These are phyloP conservation scores for Hypocryptadius cinnamomeus DNA, from an alignment of 2,113 vertebrate genomes.

Conservation along the genomic window DNA sequence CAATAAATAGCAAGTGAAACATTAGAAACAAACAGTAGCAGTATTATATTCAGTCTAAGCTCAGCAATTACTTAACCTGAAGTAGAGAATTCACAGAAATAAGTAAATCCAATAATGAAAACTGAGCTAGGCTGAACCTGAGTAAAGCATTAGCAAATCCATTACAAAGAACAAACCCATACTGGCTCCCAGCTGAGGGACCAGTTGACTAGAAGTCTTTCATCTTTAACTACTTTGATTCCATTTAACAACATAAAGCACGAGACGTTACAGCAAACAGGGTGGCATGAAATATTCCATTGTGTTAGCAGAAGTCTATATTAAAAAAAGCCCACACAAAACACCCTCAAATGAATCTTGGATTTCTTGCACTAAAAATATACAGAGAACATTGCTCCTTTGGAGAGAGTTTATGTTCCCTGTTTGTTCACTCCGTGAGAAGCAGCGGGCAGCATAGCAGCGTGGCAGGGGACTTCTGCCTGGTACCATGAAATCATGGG, in stretches of 20 bases:
- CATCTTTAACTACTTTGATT: conserved; percentile 52
- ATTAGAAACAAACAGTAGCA: conserved; percentile 9
- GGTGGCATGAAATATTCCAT: conserved; percentile 55
- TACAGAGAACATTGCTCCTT: conserved; percentile 59
- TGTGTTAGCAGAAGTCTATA: conserved; percentile 51
- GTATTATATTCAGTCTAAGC: neutral
- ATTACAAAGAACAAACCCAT: conserved; percentile 30
- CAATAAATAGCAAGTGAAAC: neutral
- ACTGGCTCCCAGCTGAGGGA: conserved; percentile 15
- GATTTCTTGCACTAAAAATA: conserved; percentile 68
- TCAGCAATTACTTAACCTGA: neutral
- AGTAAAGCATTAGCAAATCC: conserved; percentile 9
- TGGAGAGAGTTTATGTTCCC: conserved; percentile 55
- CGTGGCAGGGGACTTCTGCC: conserved; percentile 66
- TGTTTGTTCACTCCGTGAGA: conserved; percentile 53
- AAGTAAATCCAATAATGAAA: conserved; percentile 3
- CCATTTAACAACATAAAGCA: conserved; percentile 3
- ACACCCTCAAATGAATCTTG: conserved; percentile 52
- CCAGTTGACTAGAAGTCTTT: conserved; percentile 30
- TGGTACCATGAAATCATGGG: conserved; percentile 72
- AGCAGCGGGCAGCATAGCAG: conserved; percentile 63
- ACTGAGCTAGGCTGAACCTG: neutral
- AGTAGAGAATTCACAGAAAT: neutral
- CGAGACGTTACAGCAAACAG: conserved; percentile 19
- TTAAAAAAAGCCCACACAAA: conserved; percentile 47